Conservation (phyloP, 1,140 invertebrate species). For the Drosophila paulistorum region DNA sequence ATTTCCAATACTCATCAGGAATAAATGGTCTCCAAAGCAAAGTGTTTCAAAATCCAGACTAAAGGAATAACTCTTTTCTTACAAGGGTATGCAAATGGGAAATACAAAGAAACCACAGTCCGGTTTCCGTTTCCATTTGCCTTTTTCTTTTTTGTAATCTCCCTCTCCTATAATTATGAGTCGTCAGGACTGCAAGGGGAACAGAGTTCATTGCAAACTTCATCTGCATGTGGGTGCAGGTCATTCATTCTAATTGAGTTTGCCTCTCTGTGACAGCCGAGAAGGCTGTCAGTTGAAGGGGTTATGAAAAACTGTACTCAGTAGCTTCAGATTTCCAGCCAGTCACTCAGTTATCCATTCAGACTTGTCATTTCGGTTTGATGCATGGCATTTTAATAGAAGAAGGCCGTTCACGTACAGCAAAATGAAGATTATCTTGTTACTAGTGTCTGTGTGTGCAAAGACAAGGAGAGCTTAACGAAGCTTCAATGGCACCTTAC, state of each 20-base stretch:
- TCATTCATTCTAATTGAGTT: constrained; percentile 77
- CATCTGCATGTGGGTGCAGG: constrained; percentile 55
- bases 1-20: too few relatives aligned
- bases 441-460: not conserved
- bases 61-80: not conserved
- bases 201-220: constrained; percentile 13
- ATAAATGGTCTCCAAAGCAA: too few relatives aligned
- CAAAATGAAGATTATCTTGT: constrained; percentile 75
- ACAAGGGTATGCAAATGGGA: not conserved
- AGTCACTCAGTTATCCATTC: constrained; percentile 49
- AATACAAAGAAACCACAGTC: constrained; percentile 13
- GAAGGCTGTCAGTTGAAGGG: constrained; percentile 8
- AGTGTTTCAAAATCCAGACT: too few relatives aligned
- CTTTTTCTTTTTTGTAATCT: constrained; percentile 23
- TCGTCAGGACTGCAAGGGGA: constrained; percentile 42
- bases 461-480: constrained; percentile 1
- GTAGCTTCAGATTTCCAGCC: constrained; percentile 23
- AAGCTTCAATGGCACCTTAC: constrained; percentile 4
- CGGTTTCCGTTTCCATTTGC: constrained; percentile 32
- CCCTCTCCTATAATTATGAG: constrained; percentile 64
- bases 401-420: constrained; percentile 35
- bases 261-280: constrained; percentile 50
- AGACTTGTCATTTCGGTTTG: constrained; percentile 47
- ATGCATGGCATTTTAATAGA: constrained; percentile 75
- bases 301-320: constrained; percentile 24